These are phyloP conservation scores for Puntigrus tetrazona DNA, from an alignment of 2,113 vertebrate species.

Conservation along the genomic window DNA sequence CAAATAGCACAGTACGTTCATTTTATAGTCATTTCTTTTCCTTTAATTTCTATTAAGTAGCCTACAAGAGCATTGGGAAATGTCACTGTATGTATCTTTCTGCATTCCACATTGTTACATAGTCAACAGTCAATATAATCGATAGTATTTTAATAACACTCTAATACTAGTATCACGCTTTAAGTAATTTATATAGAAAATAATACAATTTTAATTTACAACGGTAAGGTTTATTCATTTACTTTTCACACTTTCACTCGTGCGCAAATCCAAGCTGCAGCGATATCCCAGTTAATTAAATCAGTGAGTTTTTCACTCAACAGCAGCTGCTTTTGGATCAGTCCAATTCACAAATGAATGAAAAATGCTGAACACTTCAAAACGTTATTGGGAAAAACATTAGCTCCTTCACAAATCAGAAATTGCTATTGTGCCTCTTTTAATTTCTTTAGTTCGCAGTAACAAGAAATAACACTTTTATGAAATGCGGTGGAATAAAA, in stretches of 20 bases:
- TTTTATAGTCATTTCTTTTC: background rate
- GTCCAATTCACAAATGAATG: background rate
- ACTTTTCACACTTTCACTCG: too few relatives aligned
- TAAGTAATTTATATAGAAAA: too few relatives aligned
- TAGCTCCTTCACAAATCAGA: background rate
- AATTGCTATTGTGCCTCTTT: background rate
- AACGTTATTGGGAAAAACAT: background rate
- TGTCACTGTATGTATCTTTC: background rate
- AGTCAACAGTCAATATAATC: too few relatives aligned
- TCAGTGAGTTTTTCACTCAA: too few relatives aligned
- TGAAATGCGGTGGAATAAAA: background rate
- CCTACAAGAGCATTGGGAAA: background rate
- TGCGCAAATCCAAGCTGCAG: too few relatives aligned
- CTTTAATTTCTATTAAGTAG: background rate
- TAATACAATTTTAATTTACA: too few relatives aligned
- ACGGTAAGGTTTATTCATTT: too few relatives aligned
- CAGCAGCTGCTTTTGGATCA: background rate
- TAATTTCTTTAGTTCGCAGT: background rate
- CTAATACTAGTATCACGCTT: too few relatives aligned
- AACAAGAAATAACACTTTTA: background rate
- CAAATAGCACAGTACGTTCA: background rate
- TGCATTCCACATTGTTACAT: background rate
- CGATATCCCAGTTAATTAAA: too few relatives aligned
- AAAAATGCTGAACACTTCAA: background rate
- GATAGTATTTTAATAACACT: too few relatives aligned